Conservation (phyloP, 2,113 vertebrate species). For the Serinus canaria region DNA sequence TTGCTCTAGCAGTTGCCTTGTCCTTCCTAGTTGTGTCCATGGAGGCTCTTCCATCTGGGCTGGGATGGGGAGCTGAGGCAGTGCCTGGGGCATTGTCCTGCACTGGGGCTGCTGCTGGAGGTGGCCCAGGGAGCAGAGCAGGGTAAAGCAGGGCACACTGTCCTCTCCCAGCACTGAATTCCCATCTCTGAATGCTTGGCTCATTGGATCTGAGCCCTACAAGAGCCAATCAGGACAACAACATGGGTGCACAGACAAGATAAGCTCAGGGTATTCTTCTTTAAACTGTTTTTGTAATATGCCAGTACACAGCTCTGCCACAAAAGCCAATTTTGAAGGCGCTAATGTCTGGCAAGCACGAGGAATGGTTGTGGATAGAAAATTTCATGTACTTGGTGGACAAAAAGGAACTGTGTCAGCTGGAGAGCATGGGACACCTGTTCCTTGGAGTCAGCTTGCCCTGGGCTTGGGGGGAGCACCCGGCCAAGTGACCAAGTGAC, state of each 20-base stretch:
- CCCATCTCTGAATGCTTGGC: neutral
- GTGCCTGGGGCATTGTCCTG: neutral
- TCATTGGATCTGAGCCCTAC: neutral
- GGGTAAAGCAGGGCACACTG: neutral
- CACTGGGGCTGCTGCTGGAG: neutral
- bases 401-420: neutral
- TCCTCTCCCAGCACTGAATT: neutral
- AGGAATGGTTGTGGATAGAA: neutral
- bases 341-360: neutral
- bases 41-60: neutral
- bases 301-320: neutral
- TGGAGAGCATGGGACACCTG: rapidly evolving
- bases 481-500: neutral
- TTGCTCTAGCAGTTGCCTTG: neutral
- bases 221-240: neutral
- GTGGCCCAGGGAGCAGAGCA: neutral
- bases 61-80: neutral
- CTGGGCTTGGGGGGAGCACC: rapidly evolving
- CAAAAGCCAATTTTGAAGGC: neutral
- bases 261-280: neutral
- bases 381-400: neutral
- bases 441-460: neutral
- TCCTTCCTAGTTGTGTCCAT: neutral
- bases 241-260: neutral
- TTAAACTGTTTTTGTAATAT: neutral